Evolutionary conservation across 2,888 invertebrate species (phyloP).

Genomic region (Eumacrocentrus americanus): DNA sequence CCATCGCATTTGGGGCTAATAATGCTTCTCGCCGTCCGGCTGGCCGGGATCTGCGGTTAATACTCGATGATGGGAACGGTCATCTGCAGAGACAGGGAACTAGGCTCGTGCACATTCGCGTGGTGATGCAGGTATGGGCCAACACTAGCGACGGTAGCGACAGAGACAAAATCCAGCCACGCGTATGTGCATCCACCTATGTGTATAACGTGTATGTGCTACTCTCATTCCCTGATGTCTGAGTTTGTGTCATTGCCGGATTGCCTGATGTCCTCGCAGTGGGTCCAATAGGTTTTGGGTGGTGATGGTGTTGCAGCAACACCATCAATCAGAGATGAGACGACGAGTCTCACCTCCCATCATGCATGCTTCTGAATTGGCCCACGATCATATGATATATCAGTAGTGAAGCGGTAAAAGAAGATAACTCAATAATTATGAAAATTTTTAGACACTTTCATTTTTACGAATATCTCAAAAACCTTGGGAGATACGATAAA

Average conservation of each 20-base stretch:
- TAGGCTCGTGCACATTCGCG: slow-evolving; percentile 35
- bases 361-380: too few relatives aligned
- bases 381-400: too few relatives aligned
- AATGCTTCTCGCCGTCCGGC: slow-evolving; percentile 52
- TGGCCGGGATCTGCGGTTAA: slow-evolving; percentile 59
- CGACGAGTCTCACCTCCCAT: too few relatives aligned
- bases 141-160: slow-evolving; percentile 39
- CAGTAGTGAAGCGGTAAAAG: too few relatives aligned
- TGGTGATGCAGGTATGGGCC: slow-evolving; percentile 30
- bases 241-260: slow-evolving; percentile 12
- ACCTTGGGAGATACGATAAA: too few relatives aligned
- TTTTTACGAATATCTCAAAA: too few relatives aligned
- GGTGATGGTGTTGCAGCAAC: background rate
- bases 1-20: slow-evolving; percentile 61
- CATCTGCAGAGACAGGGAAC: slow-evolving; percentile 61
- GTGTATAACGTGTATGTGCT: slow-evolving; percentile 15
- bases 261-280: background rate
- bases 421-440: too few relatives aligned
- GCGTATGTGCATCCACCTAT: slow-evolving; percentile 53
- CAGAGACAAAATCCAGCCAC: slow-evolving; percentile 55
- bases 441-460: too few relatives aligned
- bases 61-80: slow-evolving; percentile 63
- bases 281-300: background rate
- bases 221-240: slow-evolving; percentile 1
- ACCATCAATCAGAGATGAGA: background rate